These are phyloP conservation scores for Brachypteracias leptosomus DNA, from an alignment of 2,113 vertebrate genomes.

Conservation along the genomic window DNA sequence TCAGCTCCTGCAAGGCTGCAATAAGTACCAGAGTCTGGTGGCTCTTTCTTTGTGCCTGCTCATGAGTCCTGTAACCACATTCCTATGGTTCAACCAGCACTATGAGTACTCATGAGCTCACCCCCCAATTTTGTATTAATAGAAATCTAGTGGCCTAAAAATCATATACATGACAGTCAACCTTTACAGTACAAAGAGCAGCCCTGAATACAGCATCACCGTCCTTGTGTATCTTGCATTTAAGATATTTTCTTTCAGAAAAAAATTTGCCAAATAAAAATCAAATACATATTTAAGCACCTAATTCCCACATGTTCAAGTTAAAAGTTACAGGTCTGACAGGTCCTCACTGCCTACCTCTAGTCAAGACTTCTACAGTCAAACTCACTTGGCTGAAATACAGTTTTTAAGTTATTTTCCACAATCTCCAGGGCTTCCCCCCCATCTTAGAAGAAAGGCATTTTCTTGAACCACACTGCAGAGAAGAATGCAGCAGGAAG, in stretches of 20 bases:
- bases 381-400: neutral
- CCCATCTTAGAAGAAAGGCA: conserved; percentile 20
- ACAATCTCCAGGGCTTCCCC: conserved; percentile 21
- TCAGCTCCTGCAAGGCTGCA: neutral
- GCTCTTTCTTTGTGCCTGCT: neutral
- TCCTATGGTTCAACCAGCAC: neutral
- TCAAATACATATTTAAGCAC: neutral
- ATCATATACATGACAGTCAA: neutral
- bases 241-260: neutral
- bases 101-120: neutral
- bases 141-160: neutral
- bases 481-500: conserved; percentile 50
- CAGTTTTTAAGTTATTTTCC: conserved; percentile 33
- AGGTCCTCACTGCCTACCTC: neutral
- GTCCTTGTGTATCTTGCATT: neutral
- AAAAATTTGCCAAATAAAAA: neutral
- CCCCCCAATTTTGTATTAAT: neutral
- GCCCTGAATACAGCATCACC: neutral
- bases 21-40: neutral
- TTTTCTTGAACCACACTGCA: conserved; percentile 51
- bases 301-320: neutral
- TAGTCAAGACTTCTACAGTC: neutral
- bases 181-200: neutral
- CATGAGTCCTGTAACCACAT: neutral
- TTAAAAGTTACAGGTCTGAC: neutral